Evolutionary conservation across 2,888 invertebrate species (phyloP), one percentile per base, ranked within the genome.

Genomic region (Lepidocyrtoides sp.): DNA sequence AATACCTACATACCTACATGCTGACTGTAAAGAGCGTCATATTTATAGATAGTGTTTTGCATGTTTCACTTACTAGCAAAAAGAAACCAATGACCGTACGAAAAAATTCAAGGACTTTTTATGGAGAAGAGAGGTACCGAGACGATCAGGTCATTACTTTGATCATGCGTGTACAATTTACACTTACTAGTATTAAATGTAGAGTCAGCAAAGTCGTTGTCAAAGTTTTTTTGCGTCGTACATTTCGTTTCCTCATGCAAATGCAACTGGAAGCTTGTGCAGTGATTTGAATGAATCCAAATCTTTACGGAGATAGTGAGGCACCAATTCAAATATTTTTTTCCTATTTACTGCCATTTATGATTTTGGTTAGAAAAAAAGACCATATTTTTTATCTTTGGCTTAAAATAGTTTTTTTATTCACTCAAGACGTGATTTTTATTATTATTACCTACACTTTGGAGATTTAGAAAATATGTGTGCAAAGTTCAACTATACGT

Each of bases 71-170:
- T 17, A 17, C 36, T n/a, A n/a, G 1, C 17, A n/a, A n/a, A 17
- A 69, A n/a, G 48, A 75, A 75, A 48, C 51, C 75, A 75, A 48
- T 75, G 75, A 75, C 75, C 75, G 75, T 23, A 75, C 8, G 14
- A 14, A 26, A 26, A 17, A 26, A 26, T 75, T 75, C 75, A 75
- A 75, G 75, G 75, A 51, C 75, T 51, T 72, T 72, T 44, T 41
- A 20, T 41, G 36, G 17, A 12, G 10, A 17, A 72, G 69, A 72
- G 75, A 75, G 75, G 75, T 75, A 75, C 75, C 48, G 48, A 75
- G 26, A 48, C 75, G 75, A 75, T 75, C 75, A 48, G 23, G 75
- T 51, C 75, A 26, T 48, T 1, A 7, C 5, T n/a, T 2, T 14
- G 17, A 51, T n/a, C 51, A 51, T n/a, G 2, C n/a, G 8, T 8